phyloP scores from a whole-genome alignment of 2,888 invertebrate species.

The Heterodera filipjevi region DNA sequence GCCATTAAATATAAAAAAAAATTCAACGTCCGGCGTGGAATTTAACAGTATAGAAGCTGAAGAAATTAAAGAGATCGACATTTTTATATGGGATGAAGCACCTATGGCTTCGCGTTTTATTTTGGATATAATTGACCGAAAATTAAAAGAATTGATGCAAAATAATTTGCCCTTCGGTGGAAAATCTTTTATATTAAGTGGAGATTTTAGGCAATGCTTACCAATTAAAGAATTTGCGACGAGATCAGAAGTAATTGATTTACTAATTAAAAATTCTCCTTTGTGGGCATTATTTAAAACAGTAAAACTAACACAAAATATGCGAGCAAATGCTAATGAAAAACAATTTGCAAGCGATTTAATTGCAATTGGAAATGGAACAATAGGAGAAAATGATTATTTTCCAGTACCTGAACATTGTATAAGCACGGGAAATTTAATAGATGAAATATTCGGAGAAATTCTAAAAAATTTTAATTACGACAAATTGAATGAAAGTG shows the following conservation, averaged over 20 bases:
- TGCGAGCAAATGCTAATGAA: conserved; percentile 30
- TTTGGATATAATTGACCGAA: conserved; percentile 29
- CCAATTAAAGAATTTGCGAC: conserved; percentile 29
- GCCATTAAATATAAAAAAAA: conserved; percentile 27
- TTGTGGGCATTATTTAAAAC: conserved; percentile 24
- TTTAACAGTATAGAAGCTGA: conserved; percentile 19
- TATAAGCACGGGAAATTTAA: background rate
- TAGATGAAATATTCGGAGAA: conserved; percentile 23
- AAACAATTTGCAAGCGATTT: conserved; percentile 32
- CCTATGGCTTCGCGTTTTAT: conserved; percentile 33
- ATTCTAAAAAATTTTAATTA: background rate
- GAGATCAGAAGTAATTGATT: conserved; percentile 15
- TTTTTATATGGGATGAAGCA: conserved; percentile 38
- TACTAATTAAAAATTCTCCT: conserved; percentile 25
- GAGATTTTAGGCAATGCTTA: conserved; percentile 27
- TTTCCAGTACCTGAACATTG: background rate
- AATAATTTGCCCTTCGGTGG: conserved; percentile 38
- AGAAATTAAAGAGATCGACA: conserved; percentile 20
- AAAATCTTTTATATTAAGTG: conserved; percentile 34
- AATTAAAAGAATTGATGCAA: conserved; percentile 30
- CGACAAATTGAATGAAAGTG: background rate
- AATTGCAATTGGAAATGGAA: conserved; percentile 24
- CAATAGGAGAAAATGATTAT: background rate
- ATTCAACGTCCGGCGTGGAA: conserved; percentile 34
- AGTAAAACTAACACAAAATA: conserved; percentile 28